phyloP scores from a whole-genome alignment of 2,797 vertebrate species.

The Mormyrus proboscirostris region DNA sequence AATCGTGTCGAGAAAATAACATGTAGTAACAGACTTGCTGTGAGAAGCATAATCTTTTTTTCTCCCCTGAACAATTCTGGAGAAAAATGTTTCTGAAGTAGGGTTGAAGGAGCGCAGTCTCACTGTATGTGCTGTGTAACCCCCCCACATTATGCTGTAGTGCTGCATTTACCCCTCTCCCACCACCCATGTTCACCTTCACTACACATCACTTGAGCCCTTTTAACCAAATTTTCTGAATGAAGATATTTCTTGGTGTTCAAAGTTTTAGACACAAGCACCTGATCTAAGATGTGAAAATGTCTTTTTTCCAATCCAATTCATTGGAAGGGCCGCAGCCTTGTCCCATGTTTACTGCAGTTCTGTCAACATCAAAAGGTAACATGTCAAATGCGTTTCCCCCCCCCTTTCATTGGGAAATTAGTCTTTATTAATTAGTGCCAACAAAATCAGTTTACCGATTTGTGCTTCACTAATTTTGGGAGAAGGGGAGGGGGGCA shows the following conservation, averaged over 20 bases:
- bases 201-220: not conserved
- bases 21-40: conserved; percentile 16
- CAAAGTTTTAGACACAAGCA: not conserved
- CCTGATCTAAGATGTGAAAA: not conserved
- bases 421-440: conserved; percentile 29
- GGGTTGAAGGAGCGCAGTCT: not conserved
- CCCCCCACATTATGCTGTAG: not conserved
- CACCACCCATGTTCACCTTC: not conserved
- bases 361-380: not conserved
- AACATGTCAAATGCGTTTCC: not conserved
- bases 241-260: not conserved
- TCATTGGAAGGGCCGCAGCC: not conserved
- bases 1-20: conserved; percentile 21
- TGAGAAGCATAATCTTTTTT: conserved; percentile 16
- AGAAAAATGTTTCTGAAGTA: not conserved
- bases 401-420: not conserved
- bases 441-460: conserved; percentile 29
- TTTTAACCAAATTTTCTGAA: not conserved
- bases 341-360: not conserved
- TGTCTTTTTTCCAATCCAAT: not conserved
- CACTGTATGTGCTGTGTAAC: not conserved
- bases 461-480: conserved; percentile 22
- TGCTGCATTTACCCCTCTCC: not conserved
- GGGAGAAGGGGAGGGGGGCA: conserved; percentile 1
- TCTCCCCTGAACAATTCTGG: not conserved